A percentile compares a stretch with the other conserved stretches of the same genome.
These are phyloP conservation scores for Brachypodius melanocephalos DNA, from an alignment of 2,113 vertebrate genomes.

Conservation along the genomic window DNA sequence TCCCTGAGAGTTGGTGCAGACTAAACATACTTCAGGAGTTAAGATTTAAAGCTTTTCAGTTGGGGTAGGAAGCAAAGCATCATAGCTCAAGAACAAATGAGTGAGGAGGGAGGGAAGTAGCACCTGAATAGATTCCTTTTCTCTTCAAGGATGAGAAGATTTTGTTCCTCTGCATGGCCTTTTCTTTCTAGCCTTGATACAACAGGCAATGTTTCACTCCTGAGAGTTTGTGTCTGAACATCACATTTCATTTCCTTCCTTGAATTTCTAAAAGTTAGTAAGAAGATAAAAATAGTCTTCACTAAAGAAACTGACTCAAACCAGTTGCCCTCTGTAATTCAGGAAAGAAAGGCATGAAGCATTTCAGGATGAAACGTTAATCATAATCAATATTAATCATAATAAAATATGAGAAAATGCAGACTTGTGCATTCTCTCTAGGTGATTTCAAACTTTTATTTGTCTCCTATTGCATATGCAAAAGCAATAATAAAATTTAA, in stretches of 20 bases:
- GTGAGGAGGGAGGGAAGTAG: background rate
- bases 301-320: background rate
- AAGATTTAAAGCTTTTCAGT: background rate
- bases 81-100: background rate
- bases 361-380: background rate
- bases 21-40: background rate
- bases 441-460: constrained; percentile 32
- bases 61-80: background rate
- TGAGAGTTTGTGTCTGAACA: background rate
- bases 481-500: constrained; percentile 5
- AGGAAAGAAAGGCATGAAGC: constrained; percentile 16
- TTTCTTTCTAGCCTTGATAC: background rate
- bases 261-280: background rate
- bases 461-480: background rate
- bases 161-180: background rate
- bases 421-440: background rate
- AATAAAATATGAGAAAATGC: constrained; percentile 8
- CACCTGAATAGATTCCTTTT: background rate
- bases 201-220: background rate
- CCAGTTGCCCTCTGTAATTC: background rate
- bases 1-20: background rate
- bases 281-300: background rate
- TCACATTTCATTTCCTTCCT: background rate
- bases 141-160: background rate
- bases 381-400: background rate